Evolutionary conservation across 1,140 invertebrate genomes (phyloP).

Genomic region (Sinonovacula constricta): DNA sequence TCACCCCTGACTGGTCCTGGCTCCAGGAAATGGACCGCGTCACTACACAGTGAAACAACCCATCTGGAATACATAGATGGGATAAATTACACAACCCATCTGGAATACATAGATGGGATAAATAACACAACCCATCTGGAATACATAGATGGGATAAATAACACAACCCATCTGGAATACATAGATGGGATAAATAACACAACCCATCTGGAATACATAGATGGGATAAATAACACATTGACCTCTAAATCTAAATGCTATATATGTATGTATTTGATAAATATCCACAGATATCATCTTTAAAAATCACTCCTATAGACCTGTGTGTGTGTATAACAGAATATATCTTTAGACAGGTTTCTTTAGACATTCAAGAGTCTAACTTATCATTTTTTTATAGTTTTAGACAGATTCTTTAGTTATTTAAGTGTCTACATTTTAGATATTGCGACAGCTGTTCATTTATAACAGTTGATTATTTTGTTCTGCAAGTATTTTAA

Average conservation of each 20-base stretch:
- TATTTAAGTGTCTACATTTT: background rate
- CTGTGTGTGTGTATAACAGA: too few species aligned
- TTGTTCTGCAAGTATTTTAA: too few species aligned
- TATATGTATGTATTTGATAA: too few species aligned
- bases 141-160: too few species aligned
- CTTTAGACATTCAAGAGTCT: too few species aligned
- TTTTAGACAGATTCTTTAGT: background rate
- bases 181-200: background rate
- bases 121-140: background rate
- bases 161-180: background rate
- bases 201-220: background rate
- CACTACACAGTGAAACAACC: conserved; percentile 74
- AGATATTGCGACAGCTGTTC: background rate
- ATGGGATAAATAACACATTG: background rate
- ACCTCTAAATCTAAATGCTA: background rate
- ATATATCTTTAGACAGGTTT: too few species aligned
- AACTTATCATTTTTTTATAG: background rate
- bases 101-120: background rate
- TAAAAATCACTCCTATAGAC: too few species aligned
- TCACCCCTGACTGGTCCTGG: conserved; percentile 68
- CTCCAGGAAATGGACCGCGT: conserved; percentile 72
- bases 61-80: conserved; percentile 60
- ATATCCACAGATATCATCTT: too few species aligned
- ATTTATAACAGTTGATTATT: background rate
- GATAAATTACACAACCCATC: background rate